phyloP scores from a whole-genome alignment of 2,113 vertebrate genomes.

The Colinus virginianus region DNA sequence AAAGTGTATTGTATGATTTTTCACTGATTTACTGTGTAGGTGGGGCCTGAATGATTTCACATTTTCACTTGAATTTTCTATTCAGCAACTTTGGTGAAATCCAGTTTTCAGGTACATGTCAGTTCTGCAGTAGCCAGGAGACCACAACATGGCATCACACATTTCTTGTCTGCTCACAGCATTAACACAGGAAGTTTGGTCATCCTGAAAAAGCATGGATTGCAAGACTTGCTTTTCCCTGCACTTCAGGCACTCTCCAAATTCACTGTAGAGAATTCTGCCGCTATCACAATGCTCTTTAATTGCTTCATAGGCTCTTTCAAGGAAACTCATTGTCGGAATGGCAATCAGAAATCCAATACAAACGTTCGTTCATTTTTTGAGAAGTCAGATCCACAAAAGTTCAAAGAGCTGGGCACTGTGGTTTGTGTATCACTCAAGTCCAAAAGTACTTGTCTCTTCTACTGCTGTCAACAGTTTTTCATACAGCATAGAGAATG shows the following conservation, averaged over 20 bases:
- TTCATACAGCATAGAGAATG: conserved; percentile 98
- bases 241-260: conserved; percentile 58
- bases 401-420: conserved; percentile 56
- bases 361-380: conserved; percentile 16
- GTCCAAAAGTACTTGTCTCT: conserved; percentile 97
- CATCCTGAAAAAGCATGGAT: conserved; percentile 41
- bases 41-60: conserved; percentile 60
- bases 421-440: conserved; percentile 84
- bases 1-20: conserved; percentile 14
- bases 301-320: conserved; percentile 15
- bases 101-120: conserved; percentile 7
- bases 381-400: conserved; percentile 59
- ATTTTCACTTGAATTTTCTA: conserved; percentile 44
- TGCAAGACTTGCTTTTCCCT: conserved; percentile 64
- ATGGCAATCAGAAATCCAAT: conserved; percentile 48
- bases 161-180: conserved; percentile 55
- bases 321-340: conserved; percentile 23
- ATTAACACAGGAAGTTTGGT: conserved; percentile 39
- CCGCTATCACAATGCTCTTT: conserved; percentile 28
- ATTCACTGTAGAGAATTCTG: conserved; percentile 49
- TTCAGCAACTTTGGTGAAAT: conserved; percentile 30
- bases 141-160: conserved; percentile 18
- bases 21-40: conserved; percentile 51
- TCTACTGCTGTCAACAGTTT: conserved; percentile 97
- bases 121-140: conserved; percentile 52